phyloP scores from a whole-genome alignment of 2,888 invertebrate species.

The Pachymerium ferrugineum region DNA sequence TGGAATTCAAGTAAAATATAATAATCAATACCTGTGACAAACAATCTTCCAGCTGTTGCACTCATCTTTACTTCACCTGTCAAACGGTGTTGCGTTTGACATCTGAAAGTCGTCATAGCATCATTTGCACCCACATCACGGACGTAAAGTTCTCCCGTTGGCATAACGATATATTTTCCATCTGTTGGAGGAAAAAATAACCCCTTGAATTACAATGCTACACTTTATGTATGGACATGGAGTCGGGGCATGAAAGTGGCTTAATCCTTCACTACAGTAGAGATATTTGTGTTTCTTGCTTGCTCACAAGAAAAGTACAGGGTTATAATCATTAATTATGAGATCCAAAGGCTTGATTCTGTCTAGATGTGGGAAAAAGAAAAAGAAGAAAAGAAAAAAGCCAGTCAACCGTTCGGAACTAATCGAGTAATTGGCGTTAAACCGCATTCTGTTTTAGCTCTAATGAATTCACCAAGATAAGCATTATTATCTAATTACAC shows the following conservation, averaged over 20 bases:
- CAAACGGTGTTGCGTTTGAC: slow-evolving; percentile 84
- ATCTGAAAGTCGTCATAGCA: slow-evolving; percentile 88
- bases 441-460: slow-evolving; percentile 10
- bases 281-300: too few relatives aligned
- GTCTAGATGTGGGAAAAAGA: background rate
- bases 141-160: slow-evolving; percentile 91
- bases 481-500: background rate
- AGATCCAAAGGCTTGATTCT: background rate
- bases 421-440: slow-evolving; percentile 1
- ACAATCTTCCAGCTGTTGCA: slow-evolving; percentile 85
- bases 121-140: slow-evolving; percentile 91
- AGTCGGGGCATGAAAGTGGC: too few relatives aligned
- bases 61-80: slow-evolving; percentile 89
- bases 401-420: background rate
- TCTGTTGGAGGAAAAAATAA: slow-evolving; percentile 54
- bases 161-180: slow-evolving; percentile 89
- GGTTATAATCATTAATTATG: background rate
- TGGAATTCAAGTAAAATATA: too few relatives aligned
- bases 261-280: too few relatives aligned
- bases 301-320: background rate
- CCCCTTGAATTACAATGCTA: too few relatives aligned
- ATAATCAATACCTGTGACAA: slow-evolving; percentile 92
- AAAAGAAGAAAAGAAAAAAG: background rate
- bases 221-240: too few relatives aligned
- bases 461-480: background rate